Percentiles rank a stretch among this genome's conserved stretches.
phyloP scores from a whole-genome alignment of 2,797 vertebrate genomes.

The Bradypus variegatus region DNA sequence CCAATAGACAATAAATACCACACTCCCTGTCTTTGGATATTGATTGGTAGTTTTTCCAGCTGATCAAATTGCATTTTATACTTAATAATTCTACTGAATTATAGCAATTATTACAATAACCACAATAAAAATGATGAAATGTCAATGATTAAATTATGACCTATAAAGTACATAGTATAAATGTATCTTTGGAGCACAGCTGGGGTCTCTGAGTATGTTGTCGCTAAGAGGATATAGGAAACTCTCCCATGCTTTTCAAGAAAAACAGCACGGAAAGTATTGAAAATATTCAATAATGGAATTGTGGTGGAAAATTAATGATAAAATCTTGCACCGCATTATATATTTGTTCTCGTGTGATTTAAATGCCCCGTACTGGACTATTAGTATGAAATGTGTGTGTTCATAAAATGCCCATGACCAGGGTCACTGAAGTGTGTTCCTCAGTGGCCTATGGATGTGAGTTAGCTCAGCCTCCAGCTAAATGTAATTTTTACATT shows the following conservation, averaged over 20 bases:
- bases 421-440: background rate
- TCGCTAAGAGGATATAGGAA: background rate
- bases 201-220: background rate
- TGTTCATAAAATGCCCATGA: background rate
- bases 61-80: constrained; percentile 66
- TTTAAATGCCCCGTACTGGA: background rate
- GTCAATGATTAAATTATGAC: constrained; percentile 39
- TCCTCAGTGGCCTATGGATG: background rate
- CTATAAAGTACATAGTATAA: background rate
- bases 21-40: constrained; percentile 76
- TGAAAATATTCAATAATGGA: background rate
- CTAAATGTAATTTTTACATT: background rate
- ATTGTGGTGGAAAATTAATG: background rate
- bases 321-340: background rate
- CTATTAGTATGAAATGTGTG: too few species aligned
- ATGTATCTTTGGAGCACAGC: background rate
- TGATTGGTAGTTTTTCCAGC: constrained; percentile 67
- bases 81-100: constrained; percentile 67
- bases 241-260: background rate
- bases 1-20: constrained; percentile 78
- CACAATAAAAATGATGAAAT: constrained; percentile 38
- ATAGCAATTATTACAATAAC: constrained; percentile 42
- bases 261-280: background rate
- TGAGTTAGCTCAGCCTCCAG: background rate
- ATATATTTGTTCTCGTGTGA: background rate